Percentiles rank a stretch among this genome's conserved stretches.
Evolutionary conservation across 37 sponge, comb jelly and placozoan species (phyloP).

Genomic region (Bolinopsis microptera): DNA sequence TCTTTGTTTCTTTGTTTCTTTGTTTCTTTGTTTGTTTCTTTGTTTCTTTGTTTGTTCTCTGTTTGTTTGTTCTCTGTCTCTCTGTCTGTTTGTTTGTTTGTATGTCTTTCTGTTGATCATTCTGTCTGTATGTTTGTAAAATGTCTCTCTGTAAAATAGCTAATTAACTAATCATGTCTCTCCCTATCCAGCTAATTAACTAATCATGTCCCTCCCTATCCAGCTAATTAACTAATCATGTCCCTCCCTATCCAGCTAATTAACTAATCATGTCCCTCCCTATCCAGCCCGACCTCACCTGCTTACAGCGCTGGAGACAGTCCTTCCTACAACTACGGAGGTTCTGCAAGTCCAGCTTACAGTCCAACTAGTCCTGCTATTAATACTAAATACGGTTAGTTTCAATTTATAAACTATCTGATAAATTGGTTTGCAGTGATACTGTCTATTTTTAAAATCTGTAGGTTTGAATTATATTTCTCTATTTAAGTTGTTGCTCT

Average conservation of each 20-base stretch:
- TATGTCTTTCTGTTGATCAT: not conserved
- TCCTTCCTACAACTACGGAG: constrained; percentile 79
- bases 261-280: not conserved
- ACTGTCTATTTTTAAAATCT: too few species aligned
- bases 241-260: too few species aligned
- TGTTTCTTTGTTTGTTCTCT: not conserved
- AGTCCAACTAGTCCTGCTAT: constrained; percentile 74
- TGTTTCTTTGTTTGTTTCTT: not conserved
- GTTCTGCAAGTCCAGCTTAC: constrained; percentile 84
- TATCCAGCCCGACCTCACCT: constrained; percentile 73
- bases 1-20: not conserved
- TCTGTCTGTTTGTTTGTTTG: not conserved
- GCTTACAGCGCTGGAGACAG: constrained; percentile 69
- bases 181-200: too few species aligned
- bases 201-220: too few species aligned
- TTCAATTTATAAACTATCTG: too few species aligned
- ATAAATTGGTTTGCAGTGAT: too few species aligned
- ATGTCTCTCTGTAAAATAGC: too few species aligned
- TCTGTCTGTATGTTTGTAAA: not conserved
- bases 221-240: not conserved
- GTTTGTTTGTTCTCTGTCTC: not conserved
- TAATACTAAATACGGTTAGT: constrained; percentile 32
- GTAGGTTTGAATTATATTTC: too few species aligned
- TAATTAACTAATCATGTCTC: too few species aligned
- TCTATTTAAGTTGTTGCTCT: too few species aligned